Evolutionary conservation across 2,888 invertebrate genomes (phyloP).

Genomic region (Diadromus collaris): DNA sequence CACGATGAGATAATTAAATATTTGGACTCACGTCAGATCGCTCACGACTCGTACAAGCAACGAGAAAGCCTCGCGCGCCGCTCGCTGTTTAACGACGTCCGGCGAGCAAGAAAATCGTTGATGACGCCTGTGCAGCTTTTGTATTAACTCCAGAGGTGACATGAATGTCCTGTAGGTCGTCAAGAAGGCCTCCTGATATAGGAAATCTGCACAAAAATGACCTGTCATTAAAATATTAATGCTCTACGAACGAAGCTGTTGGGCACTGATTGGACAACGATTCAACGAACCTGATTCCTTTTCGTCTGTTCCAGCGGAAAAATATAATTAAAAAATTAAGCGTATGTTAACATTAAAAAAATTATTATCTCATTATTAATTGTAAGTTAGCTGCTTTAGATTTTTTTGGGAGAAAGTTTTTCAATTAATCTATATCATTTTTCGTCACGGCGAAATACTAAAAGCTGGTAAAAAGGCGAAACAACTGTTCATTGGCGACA

Average conservation of each 20-base stretch:
- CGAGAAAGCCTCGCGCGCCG: conserved; percentile 93
- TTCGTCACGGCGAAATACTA: too few relatives aligned
- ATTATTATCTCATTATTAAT: too few relatives aligned
- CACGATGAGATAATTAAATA: conserved; percentile 1
- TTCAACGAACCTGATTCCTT: conserved; percentile 80
- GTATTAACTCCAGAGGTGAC: conserved; percentile 91
- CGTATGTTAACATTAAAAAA: too few relatives aligned
- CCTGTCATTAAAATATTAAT: conserved; percentile 58
- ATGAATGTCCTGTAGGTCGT: conserved; percentile 99
- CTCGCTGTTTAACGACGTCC: conserved; percentile 86
- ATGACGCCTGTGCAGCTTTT: conserved; percentile 91
- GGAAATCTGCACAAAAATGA: conserved; percentile 85
- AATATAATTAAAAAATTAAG: conserved; percentile 33
- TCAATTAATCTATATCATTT: too few relatives aligned
- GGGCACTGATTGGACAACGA: not conserved
- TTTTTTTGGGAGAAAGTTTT: too few relatives aligned
- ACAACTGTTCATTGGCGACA: too few relatives aligned
- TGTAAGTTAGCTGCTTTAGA: too few relatives aligned
- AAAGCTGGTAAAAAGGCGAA: too few relatives aligned
- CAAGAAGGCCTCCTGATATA: conserved; percentile 98
- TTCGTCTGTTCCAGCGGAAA: conserved; percentile 77
- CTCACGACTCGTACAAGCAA: conserved; percentile 96
- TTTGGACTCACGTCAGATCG: conserved; percentile 93
- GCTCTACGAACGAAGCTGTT: conserved; percentile 31
- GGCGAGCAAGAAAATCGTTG: conserved; percentile 88